Percentiles rank a stretch among this genome's conserved stretches.
Evolutionary conservation across 1,140 invertebrate species (phyloP).

Genomic region (Colletes gigas): DNA sequence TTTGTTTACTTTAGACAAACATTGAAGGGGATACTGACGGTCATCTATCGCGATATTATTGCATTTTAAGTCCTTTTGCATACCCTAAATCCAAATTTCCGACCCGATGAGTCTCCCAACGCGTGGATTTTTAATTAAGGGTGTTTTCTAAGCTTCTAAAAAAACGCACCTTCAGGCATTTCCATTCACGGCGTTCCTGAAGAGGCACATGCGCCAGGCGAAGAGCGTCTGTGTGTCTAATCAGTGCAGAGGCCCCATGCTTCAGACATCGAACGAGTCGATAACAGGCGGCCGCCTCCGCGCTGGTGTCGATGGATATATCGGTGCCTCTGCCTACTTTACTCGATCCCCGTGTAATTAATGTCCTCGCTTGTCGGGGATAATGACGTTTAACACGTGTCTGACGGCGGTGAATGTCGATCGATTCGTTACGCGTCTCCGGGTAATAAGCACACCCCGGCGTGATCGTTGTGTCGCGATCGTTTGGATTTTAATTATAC

Average conservation of each 20-base stretch:
- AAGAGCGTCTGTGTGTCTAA: conserved; percentile 9
- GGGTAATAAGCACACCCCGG: conserved; percentile 55
- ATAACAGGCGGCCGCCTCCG: conserved; percentile 10
- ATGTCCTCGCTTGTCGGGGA: conserved; percentile 67
- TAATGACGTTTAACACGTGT: conserved; percentile 71
- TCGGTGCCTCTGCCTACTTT: conserved; percentile 55
- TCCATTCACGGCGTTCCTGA: background rate
- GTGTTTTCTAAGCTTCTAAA: too few species aligned
- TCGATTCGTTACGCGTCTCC: conserved; percentile 47
- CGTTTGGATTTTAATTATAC: conserved; percentile 37
- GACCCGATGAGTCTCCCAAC: too few species aligned
- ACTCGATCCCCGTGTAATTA: conserved; percentile 68
- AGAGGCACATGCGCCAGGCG: background rate
- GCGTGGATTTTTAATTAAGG: too few species aligned
- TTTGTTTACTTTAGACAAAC: too few species aligned
- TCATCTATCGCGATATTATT: too few species aligned
- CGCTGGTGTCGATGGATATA: conserved; percentile 7
- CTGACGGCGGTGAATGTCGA: conserved; percentile 62
- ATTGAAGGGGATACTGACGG: too few species aligned
- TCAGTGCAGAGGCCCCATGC: background rate
- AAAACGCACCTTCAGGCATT: too few species aligned
- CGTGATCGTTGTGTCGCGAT: conserved; percentile 5
- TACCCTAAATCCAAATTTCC: too few species aligned
- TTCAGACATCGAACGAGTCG: conserved; percentile 25
- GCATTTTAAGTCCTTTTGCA: too few species aligned